Evolutionary conservation across 1,140 invertebrate genomes (phyloP), one percentile per base, ranked within the genome.

Genomic region (Megathymus violae): DNA sequence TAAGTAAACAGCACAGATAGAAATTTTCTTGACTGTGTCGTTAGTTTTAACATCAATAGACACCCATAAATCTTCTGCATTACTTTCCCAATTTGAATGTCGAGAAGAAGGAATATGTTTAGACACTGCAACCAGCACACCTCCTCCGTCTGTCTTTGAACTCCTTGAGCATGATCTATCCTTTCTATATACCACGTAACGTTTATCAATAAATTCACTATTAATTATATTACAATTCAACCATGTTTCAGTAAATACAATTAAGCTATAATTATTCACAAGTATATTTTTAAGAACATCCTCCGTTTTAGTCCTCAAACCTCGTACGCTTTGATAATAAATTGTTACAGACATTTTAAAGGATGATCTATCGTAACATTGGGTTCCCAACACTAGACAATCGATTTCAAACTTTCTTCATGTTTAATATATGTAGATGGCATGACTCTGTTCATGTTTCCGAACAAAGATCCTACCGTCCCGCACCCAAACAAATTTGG

Each of bases 71-170:
- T 65, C 25, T 10, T 59, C 52, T n/a, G 19, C 11, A 36, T 36
- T 22, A 19, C 16, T 61, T 13, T 65, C 63, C 14, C 38, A 65
- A 25, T 43, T 46, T 4, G 9, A 7, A 4, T 31, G 27, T 31
- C 27, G 4, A 31, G 1, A 31, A 3, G 27, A 31, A 31, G 27
- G 27, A 9, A 64, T 61, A 0, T 58, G 19, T 14, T 16, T 54
- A 6, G n/a, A 38, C 1, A 77, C 66, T 14, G 66, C 71, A 0
- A 77, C 36, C 16, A 72, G 13, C 1, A 78, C 62, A 6, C 75
- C 72, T 0, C 75, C 72, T 3, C 75, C 75, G 13, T 75, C 69
- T 7, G n/a, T 52, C 34, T 67, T 71, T 11, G 2, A 16, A 9
- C 7, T 43, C 0, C 9, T 34, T 0, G 46, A 22, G 15, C 15